Base-by-base conservation (phyloP, 2,797 vertebrate species). In the Sphenopsis melanotis region DNA sequence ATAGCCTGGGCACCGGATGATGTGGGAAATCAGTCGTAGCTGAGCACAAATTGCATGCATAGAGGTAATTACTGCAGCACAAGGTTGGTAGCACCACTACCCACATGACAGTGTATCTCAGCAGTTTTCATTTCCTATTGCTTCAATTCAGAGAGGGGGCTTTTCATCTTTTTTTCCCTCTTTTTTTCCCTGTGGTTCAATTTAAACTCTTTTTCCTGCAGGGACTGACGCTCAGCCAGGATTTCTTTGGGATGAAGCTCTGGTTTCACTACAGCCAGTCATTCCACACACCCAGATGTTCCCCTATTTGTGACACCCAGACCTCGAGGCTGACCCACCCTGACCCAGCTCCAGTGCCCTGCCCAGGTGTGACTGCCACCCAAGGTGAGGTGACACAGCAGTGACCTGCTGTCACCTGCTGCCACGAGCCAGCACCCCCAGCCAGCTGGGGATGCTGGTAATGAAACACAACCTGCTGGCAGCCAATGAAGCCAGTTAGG, bases 51-150 rank as follows among this genome's bases (percentile, higher is more conserved):
- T 97, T 95, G 93, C 66, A 92, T 86, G 89, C 96, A 96, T 15
- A 94, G 90, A 94, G 91, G 96, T 87, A 96, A 97, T 96, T 87
- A 96, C 82, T 92, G 90, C 86, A 92, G 94, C 96, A 78, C 82
- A 94, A 93, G 89, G 74, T 82, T 96, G 78, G 89, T 89, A 86
- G 92, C 87, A 92, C 85, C 91, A 72, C 92, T 96, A 92, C 89
- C 94, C 96, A 90, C 96, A 91, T 88, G 78, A 92, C 92, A 93
- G 89, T 76, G 2, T 90, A 90, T 90, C 81, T 96, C 87, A 97
- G 84, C 94, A 91, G 81, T 86, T 97, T 84, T 97, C 94, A 94
- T 95, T 95, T 95, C 92, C 87, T 96, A 86, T 59, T 68, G 91
- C 96, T 96, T 96, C 95, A 46, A 78, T 65, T 93, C 68, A 96